These are phyloP conservation scores for Cylindroiulus punctatus DNA, from an alignment of 2,888 invertebrate genomes.

Conservation along the genomic window DNA sequence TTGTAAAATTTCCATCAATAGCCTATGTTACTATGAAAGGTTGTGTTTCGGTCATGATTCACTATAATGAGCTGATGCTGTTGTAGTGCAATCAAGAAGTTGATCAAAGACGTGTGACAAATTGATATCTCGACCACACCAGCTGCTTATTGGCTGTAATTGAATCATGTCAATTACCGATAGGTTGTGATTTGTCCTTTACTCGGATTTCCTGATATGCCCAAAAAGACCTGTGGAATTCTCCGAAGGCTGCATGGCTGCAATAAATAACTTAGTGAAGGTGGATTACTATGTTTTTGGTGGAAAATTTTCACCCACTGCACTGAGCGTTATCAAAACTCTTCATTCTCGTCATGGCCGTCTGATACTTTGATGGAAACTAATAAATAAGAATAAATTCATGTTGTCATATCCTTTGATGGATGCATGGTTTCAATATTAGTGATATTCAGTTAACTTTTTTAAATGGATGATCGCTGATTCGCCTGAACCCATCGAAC, in stretches of 20 bases:
- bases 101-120: neutral
- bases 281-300: neutral
- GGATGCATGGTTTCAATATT: neutral
- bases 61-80: too few relatives aligned
- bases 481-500: neutral
- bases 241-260: neutral
- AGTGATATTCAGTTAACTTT: neutral
- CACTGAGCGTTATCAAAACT: neutral
- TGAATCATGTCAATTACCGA: neutral
- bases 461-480: neutral
- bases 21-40: too few relatives aligned
- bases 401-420: conserved; percentile 37
- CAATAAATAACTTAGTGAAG: neutral
- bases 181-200: neutral
- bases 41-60: too few relatives aligned
- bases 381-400: neutral
- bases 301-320: neutral
- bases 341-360: neutral
- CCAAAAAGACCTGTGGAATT: neutral
- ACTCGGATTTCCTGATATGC: neutral
- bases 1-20: too few relatives aligned
- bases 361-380: neutral
- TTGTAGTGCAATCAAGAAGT: neutral
- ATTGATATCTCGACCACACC: neutral
- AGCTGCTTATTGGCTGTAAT: neutral